These are phyloP conservation scores for Aotus griseimembra DNA, from an alignment of 2,797 vertebrate species.

Conservation along the genomic window DNA sequence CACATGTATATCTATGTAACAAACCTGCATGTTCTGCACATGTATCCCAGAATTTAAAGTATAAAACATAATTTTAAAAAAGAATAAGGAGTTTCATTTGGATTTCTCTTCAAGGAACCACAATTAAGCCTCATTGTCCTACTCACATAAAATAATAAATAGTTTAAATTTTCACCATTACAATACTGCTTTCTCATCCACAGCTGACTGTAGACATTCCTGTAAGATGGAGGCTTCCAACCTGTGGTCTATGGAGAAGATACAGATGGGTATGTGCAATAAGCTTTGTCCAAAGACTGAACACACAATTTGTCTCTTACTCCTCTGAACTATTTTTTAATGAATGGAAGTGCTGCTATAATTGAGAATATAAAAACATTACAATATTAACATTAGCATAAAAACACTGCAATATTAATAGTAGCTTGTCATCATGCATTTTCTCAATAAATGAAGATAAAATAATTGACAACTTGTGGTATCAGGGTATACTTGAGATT, in stretches of 20 bases:
- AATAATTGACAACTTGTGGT: not conserved
- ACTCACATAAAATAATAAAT: not conserved
- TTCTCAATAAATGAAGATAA: not conserved
- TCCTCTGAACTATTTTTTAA: not conserved
- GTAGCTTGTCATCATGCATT: not conserved
- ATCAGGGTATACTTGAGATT: not conserved
- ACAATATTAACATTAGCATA: not conserved
- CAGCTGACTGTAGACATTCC: not conserved
- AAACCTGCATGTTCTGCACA: too few relatives aligned
- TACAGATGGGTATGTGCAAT: not conserved
- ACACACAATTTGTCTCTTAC: not conserved
- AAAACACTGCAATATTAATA: not conserved
- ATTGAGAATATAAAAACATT: not conserved
- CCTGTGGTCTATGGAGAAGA: not conserved
- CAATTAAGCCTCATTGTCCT: not conserved
- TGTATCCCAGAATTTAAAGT: too few relatives aligned
- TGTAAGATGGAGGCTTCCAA: not conserved
- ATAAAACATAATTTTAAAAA: too few relatives aligned
- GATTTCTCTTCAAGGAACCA: not conserved
- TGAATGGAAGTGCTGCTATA: not conserved
- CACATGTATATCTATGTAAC: too few relatives aligned
- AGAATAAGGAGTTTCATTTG: not conserved
- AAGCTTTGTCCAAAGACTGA: not conserved
- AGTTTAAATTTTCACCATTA: not conserved
- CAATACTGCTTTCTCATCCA: not conserved